Conservation (phyloP, 2,113 vertebrate genomes). For the Narcine bancroftii region DNA sequence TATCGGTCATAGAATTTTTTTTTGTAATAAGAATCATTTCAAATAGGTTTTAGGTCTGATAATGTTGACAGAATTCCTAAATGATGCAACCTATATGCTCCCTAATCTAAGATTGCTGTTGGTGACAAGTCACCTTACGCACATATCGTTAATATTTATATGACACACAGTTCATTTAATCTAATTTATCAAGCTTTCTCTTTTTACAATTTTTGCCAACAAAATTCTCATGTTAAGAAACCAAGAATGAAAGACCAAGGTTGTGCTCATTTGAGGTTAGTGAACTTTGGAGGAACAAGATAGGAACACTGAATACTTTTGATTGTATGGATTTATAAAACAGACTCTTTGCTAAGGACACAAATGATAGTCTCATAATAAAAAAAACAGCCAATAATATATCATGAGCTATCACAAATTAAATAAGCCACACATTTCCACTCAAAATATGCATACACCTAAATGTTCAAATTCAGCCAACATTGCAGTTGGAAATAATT, state of each 20-base stretch:
- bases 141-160: background rate
- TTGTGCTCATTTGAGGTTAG: background rate
- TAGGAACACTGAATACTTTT: background rate
- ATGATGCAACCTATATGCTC: background rate
- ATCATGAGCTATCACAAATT: background rate
- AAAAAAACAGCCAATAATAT: background rate
- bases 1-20: background rate
- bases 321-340: background rate
- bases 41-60: constrained; percentile 10
- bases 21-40: background rate
- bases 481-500: background rate
- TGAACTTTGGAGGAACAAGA: constrained; percentile 13
- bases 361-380: background rate
- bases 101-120: background rate
- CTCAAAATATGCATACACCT: background rate
- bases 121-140: background rate
- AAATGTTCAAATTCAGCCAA: background rate
- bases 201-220: background rate
- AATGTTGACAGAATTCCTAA: background rate
- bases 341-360: background rate
- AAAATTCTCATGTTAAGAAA: background rate
- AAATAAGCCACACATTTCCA: background rate
- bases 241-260: background rate
- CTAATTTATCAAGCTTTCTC: background rate
- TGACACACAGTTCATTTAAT: background rate